Evolutionary conservation across 2,888 invertebrate genomes (phyloP), one percentile per base, ranked within the genome.

Genomic region (Athalia rosae): DNA sequence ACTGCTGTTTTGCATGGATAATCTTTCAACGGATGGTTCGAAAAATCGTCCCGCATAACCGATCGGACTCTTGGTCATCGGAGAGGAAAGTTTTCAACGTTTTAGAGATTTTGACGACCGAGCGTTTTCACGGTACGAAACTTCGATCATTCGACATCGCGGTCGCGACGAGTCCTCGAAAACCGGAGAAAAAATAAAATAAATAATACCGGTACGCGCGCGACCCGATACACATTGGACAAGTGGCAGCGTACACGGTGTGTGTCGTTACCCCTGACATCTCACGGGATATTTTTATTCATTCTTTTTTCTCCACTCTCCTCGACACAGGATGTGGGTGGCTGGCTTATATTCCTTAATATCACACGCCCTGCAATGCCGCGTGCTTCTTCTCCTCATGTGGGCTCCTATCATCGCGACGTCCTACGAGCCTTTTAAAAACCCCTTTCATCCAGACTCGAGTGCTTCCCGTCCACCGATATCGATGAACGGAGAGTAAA

Each of bases 311-410:
- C 8, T 45, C 3, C 4, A 13, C 15, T 13, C 56, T 58, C 28
- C 58, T 71, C 50, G 41, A n/a, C 50, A 47, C 74, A 74, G 74
- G 74, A 74, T 74, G 74, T 74, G 74, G 74, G 74, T 48, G 62
- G 74, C 59, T 74, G 74, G 74, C 62, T 74, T 74, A 74, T 62
- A 62, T 74, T 74, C 74, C 74, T 50, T 74, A 74, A 61, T 50
- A 28, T 48, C 74, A 61, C 59, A 28, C 28, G 28, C 28, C 28
- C n/a, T n/a, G n/a, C 28, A 28, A 28, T 28, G 28, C 28, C 28
- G 1, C 28, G 28, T 28, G 28, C 28, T 28, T 28, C 28, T 28
- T 28, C 28, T 28, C 28, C 28, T 50, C 48, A 74, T 74, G 74
- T 74, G 74, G 74, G 74, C 74, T 28, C 28, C 28, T 74, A 61